These are phyloP conservation scores for Nannoperca australis DNA, from an alignment of 2,797 vertebrate genomes.

Conservation along the genomic window DNA sequence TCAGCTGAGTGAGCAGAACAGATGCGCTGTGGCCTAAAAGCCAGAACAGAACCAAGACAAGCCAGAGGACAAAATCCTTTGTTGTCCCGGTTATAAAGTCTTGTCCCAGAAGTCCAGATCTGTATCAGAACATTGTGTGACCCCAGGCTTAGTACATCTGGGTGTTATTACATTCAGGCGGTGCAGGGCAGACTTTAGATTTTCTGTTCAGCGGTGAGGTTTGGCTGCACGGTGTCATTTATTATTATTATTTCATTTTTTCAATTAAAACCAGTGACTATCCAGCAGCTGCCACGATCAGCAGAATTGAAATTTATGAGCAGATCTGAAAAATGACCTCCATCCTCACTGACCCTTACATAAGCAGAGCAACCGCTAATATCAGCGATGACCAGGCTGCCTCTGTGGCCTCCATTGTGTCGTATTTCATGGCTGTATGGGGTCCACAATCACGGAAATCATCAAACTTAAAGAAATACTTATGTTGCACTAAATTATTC, in stretches of 20 bases:
- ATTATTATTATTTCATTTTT: conserved; percentile 24
- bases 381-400: not conserved
- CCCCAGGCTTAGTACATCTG: not conserved
- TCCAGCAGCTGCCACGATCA: conserved; percentile 21
- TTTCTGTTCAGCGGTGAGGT: conserved; percentile 1
- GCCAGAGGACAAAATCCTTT: conserved; percentile 21
- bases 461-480: not conserved
- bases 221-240: conserved; percentile 27
- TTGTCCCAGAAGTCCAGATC: not conserved
- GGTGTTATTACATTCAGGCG: not conserved
- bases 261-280: conserved; percentile 30
- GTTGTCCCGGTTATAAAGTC: not conserved
- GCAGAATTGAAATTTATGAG: conserved; percentile 4
- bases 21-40: conserved; percentile 32
- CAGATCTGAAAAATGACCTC: not conserved
- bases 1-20: conserved; percentile 48
- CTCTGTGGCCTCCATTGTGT: not conserved
- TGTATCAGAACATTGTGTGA: not conserved
- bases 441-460: not conserved
- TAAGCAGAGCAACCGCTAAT: not conserved
- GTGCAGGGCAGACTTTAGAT: not conserved
- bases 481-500: too few species aligned
- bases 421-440: not conserved
- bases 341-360: not conserved
- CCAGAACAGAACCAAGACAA: conserved; percentile 19